phyloP scores from a whole-genome alignment of 35 echinoderm and acorn worm genomes.

The Ophioderma brevispina region DNA sequence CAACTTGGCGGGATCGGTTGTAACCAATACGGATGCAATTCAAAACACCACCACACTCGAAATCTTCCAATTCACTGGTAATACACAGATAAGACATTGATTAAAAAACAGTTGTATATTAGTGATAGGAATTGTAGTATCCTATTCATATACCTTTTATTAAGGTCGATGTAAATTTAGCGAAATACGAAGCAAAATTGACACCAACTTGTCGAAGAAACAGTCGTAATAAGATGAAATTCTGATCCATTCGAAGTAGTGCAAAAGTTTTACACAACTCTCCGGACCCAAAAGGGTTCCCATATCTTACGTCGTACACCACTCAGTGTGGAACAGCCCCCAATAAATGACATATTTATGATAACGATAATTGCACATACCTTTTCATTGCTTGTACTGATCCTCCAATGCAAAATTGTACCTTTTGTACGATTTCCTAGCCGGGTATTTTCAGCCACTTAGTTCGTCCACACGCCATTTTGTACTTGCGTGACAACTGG shows the following conservation, averaged over 20 bases:
- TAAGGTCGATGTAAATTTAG: neutral
- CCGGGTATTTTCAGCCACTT: neutral
- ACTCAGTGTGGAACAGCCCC: neutral
- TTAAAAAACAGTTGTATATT: neutral
- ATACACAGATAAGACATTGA: neutral
- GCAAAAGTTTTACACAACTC: neutral
- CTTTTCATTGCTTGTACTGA: neutral
- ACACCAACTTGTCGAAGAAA: neutral
- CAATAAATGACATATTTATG: neutral
- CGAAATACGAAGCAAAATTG: neutral
- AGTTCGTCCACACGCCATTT: neutral
- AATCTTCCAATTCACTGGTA: neutral
- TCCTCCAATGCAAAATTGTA: neutral
- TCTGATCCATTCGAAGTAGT: neutral
- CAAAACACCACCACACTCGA: neutral
- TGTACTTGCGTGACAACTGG: neutral
- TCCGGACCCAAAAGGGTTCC: neutral
- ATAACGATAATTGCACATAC: neutral
- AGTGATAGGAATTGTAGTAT: neutral
- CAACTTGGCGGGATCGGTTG: too few relatives aligned
- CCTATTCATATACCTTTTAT: neutral
- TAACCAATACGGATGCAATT: neutral
- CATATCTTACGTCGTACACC: neutral
- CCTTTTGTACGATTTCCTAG: neutral
- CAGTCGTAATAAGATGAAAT: neutral